These are phyloP conservation scores for Hydrotaea cyrtoneurina DNA, from an alignment of 2,888 invertebrate species.

Conservation along the genomic window DNA sequence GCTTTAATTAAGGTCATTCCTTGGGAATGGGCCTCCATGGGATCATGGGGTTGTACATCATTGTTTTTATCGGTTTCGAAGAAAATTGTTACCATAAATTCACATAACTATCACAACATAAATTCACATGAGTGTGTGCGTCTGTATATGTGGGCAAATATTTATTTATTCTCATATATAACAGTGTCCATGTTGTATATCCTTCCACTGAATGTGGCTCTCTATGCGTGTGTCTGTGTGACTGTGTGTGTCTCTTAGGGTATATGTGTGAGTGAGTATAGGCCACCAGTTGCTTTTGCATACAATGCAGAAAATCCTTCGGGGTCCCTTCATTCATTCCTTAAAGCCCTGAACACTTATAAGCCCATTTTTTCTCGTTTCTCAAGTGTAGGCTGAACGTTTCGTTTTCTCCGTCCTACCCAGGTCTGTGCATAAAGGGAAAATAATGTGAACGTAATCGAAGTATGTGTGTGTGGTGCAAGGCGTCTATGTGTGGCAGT, in stretches of 20 bases:
- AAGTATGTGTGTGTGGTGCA: constrained; percentile 17
- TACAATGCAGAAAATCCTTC: constrained; percentile 42
- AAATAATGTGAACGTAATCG: constrained; percentile 49
- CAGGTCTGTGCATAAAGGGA: constrained; percentile 34
- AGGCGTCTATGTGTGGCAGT: background rate
- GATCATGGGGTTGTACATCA: constrained; percentile 16
- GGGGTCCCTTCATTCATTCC: constrained; percentile 11
- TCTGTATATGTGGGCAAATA: background rate
- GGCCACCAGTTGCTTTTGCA: constrained; percentile 60
- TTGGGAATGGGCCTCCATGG: background rate
- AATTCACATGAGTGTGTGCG: background rate
- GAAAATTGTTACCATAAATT: constrained; percentile 31
- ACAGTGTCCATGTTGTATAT: too few species aligned
- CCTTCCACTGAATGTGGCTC: background rate
- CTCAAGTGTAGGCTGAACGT: constrained; percentile 48
- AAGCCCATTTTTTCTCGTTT: constrained; percentile 41
- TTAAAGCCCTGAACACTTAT: constrained; percentile 47
- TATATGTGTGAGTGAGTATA: background rate
- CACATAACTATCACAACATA: constrained; percentile 14
- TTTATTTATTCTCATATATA: too few species aligned
- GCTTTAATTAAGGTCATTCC: background rate
- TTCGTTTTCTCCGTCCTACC: background rate
- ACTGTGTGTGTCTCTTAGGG: too few species aligned
- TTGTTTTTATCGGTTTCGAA: constrained; percentile 15
- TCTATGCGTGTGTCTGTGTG: background rate